Evolutionary conservation across 2,113 vertebrate species (phyloP), one percentile per base, ranked within the genome.

Genomic region (Stictonetta naevosa): DNA sequence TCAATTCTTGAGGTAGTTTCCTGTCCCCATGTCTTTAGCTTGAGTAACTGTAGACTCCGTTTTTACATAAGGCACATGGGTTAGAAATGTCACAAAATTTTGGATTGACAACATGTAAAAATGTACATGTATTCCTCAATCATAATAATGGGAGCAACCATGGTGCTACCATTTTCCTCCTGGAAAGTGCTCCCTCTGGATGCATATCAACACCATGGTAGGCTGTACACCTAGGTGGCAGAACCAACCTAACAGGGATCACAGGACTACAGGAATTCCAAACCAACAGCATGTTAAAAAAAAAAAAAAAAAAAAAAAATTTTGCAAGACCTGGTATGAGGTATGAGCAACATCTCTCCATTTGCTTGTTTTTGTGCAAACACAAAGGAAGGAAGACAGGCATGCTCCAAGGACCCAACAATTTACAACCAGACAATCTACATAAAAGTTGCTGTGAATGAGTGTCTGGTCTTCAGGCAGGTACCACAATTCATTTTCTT

Each of bases 41-140:
- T 68, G 36, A 72, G 29, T 25, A 79, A 25, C 8, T 52, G 23
- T 7, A 5, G 36, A 63, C 16, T 50, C 42, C 11, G n/a, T 79
- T 72, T 72, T 58, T 68, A 38, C 4, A 7, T 31, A 40, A 78
- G 36, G 36, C 4, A 12, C 8, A 44, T 63, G 55, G 34, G 25
- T 60, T n/a, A 21, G 34, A 53, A 74, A 7, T 66, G n/a, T 68
- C 21, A 67, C 33, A 82, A 62, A 53, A 58, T 63, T 62, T 52
- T 17, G 10, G 15, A 2, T 13, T 59, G 31, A 28, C 10, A 55
- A 3, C 34, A 19, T 8, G 20, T 53, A 28, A 74, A 73, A 33
- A 42, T 40, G 4, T 13, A 13, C 4, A 36, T 66, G 1, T 21
- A n/a, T 20, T 25, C 40, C 13, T 42, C 3, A 0, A 29, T 5